Conservation (phyloP, 2,797 vertebrate genomes). For the Vespertilio murinus region DNA sequence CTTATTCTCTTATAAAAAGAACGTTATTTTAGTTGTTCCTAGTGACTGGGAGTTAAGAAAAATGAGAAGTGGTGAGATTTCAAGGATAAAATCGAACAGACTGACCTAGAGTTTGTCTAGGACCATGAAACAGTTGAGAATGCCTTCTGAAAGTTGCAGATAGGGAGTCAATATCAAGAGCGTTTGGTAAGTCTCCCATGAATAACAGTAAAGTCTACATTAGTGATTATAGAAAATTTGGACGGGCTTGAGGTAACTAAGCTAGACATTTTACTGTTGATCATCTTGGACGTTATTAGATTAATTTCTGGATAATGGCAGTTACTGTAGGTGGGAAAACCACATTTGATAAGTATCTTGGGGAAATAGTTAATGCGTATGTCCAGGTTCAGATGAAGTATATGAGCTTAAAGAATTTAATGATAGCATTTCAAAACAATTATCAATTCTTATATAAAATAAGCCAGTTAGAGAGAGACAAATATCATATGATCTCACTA, state of each 20-base stretch:
- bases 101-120: not conserved
- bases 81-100: not conserved
- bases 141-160: not conserved
- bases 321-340: not conserved
- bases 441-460: not conserved
- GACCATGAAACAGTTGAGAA: not conserved
- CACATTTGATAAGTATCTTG: not conserved
- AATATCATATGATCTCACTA: no score
- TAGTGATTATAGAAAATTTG: not conserved
- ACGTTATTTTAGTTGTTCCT: not conserved
- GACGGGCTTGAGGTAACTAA: not conserved
- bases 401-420: not conserved
- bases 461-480: no score
- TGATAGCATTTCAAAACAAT: not conserved
- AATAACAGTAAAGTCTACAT: not conserved
- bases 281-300: not conserved
- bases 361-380: not conserved
- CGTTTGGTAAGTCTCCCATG: not conserved
- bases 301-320: not conserved
- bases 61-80: not conserved
- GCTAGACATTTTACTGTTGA: not conserved
- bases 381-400: not conserved
- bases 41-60: not conserved
- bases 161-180: not conserved
- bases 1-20: not conserved